These are phyloP conservation scores for Meteorus colon DNA, from an alignment of 2,888 invertebrate species.

Conservation along the genomic window DNA sequence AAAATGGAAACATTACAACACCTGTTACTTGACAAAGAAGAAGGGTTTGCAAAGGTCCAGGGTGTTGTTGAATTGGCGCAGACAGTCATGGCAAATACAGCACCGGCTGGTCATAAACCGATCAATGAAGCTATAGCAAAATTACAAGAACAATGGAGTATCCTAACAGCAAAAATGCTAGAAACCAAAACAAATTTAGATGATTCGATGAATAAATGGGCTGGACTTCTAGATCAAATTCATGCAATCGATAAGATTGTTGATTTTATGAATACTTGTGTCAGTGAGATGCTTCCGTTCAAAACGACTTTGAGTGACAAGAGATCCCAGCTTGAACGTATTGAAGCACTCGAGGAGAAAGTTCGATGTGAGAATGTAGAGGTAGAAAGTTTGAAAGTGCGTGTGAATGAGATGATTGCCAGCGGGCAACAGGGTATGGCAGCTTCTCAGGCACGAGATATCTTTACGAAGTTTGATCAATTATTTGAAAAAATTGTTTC, in stretches of 20 bases:
- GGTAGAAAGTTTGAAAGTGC: constrained; percentile 88
- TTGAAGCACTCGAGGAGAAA: constrained; percentile 90
- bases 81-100: constrained; percentile 91
- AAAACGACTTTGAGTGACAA: constrained; percentile 91
- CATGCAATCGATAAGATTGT: constrained; percentile 89
- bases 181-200: constrained; percentile 92
- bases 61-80: constrained; percentile 93
- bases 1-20: constrained; percentile 91
- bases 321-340: constrained; percentile 87
- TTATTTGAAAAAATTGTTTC: constrained; percentile 84
- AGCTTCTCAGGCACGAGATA: constrained; percentile 88
- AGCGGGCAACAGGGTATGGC: constrained; percentile 89
- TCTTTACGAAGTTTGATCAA: constrained; percentile 86
- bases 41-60: constrained; percentile 89
- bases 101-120: constrained; percentile 88
- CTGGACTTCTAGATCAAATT: constrained; percentile 91
- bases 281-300: constrained; percentile 83
- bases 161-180: constrained; percentile 88
- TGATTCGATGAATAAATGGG: constrained; percentile 93
- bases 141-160: constrained; percentile 93
- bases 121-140: constrained; percentile 88
- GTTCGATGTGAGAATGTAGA: constrained; percentile 92
- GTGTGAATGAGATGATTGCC: constrained; percentile 89
- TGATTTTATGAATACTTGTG: constrained; percentile 83
- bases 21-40: constrained; percentile 91